Percentiles rank a stretch among this genome's conserved stretches.
These are phyloP conservation scores for Periplaneta americana DNA, from an alignment of 1,140 invertebrate species.

Conservation along the genomic window DNA sequence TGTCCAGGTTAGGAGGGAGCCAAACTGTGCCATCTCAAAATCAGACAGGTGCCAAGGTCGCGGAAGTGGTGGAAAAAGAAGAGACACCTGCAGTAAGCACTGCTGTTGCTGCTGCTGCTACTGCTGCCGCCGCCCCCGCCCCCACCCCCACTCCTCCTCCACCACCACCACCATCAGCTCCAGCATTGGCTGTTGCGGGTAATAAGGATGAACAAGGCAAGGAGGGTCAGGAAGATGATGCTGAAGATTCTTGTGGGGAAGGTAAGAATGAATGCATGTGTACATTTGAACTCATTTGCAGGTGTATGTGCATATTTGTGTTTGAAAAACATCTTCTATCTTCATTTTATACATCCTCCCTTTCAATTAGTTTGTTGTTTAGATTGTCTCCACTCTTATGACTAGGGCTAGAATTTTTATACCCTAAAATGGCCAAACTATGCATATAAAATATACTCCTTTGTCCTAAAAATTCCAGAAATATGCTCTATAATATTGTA, in stretches of 20 bases:
- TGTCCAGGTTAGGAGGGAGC: neutral
- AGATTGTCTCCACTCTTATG: too few relatives aligned
- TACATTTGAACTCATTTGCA: neutral
- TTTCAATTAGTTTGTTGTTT: too few relatives aligned
- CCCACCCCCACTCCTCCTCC: too few relatives aligned
- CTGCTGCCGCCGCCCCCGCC: too few relatives aligned
- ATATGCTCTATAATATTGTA: too few relatives aligned
- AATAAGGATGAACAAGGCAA: neutral
- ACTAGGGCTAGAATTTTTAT: too few relatives aligned
- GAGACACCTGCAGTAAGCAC: neutral
- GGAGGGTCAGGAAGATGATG: neutral
- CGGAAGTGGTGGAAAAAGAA: constrained; percentile 10
- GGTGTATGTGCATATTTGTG: neutral
- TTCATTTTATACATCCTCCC: too few relatives aligned
- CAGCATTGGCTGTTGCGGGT: too few relatives aligned
- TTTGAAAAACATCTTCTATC: neutral
- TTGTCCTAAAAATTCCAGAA: too few relatives aligned
- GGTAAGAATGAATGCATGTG: neutral
- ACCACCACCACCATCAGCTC: too few relatives aligned
- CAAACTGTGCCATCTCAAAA: neutral
- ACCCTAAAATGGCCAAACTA: too few relatives aligned
- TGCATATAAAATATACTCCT: too few relatives aligned
- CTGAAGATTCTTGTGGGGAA: neutral
- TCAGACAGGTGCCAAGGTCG: neutral
- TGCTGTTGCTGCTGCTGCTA: neutral